These are phyloP conservation scores for Drosophila helvetica DNA, from an alignment of 2,888 invertebrate species.

Conservation along the genomic window DNA sequence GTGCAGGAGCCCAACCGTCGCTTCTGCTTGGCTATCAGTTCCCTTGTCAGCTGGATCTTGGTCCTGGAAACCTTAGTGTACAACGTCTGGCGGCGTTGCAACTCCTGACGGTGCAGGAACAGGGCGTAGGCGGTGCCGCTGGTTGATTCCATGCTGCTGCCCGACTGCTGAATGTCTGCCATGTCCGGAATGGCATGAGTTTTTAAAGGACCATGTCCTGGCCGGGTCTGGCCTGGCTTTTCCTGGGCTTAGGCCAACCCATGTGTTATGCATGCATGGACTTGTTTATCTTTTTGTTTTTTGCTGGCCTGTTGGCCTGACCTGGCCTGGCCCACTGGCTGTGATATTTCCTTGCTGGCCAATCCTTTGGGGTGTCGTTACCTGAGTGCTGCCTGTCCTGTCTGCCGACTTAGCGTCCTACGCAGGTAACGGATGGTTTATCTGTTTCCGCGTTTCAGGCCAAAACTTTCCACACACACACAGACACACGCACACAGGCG, in stretches of 20 bases:
- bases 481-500: no score
- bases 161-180: slow-evolving; percentile 51
- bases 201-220: slow-evolving; percentile 35
- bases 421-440: slow-evolving; percentile 47
- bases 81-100: slow-evolving; percentile 51
- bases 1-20: slow-evolving; percentile 52
- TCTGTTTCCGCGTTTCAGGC: slow-evolving; percentile 6
- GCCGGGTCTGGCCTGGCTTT: background rate
- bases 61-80: slow-evolving; percentile 52
- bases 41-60: slow-evolving; percentile 54
- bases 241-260: slow-evolving; percentile 3
- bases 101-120: slow-evolving; percentile 63
- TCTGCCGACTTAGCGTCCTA: slow-evolving; percentile 5
- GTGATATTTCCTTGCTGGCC: slow-evolving; percentile 56
- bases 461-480: background rate
- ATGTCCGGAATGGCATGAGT: slow-evolving; percentile 6
- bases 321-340: background rate
- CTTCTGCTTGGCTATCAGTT: slow-evolving; percentile 53
- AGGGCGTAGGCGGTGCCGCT: slow-evolving; percentile 59
- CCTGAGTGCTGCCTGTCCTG: slow-evolving; percentile 39
- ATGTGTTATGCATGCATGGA: slow-evolving; percentile 27
- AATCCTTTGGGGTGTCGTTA: slow-evolving; percentile 51
- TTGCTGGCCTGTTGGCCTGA: slow-evolving; percentile 10
- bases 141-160: slow-evolving; percentile 57
- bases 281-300: slow-evolving; percentile 30